Base-by-base conservation (phyloP, 2,888 invertebrate genomes). In the Cheilosia urbana region DNA sequence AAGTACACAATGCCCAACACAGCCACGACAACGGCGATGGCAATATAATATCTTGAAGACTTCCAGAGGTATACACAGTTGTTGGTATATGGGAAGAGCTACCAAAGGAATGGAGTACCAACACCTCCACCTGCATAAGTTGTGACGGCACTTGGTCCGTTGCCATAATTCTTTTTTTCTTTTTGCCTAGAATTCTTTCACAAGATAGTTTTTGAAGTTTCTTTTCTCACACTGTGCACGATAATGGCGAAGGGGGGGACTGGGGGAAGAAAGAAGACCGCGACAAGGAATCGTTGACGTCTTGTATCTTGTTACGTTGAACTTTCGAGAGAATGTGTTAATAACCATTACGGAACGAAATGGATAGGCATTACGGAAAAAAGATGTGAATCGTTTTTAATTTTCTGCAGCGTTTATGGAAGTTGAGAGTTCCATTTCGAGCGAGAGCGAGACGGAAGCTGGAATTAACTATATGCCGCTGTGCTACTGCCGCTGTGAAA, bases 291-390 rank as follows among this genome's bases (percentile, higher is more conserved):
- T 58, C 66, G 17, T 68, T 77, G 60, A 71, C 60, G 69, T 78
- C 78, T 78, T 57, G 78, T 78, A 63, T 78, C 78, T 78, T 57
- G 78, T 78, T 78, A 78, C 78, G 69, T 78, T 78, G 78, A 78
- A 78, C 78, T 78, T 63, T 77, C 53, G 24, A 45, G 68, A 55
- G 77, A 77, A 63, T 78, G 78, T 63, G 78, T 69, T 78, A 71
- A 66, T 75, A 75, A 78, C 66, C 66, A 76, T 78, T 69, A 62
- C 55, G 55, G 53, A 62, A 47, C 45, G 51, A 60, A 69, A 77
- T 55, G 62, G 62, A 69, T 77, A 77, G 69, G 76, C 76, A 68
- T 51, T 66, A 57, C 60, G 60, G 34, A 58, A 49, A 5, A n/a
- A 24, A 40, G 66, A 68, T 68, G 76, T 45, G 76, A 66, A 53